phyloP scores from a whole-genome alignment of 2,797 vertebrate species.

The Momotus momota region DNA sequence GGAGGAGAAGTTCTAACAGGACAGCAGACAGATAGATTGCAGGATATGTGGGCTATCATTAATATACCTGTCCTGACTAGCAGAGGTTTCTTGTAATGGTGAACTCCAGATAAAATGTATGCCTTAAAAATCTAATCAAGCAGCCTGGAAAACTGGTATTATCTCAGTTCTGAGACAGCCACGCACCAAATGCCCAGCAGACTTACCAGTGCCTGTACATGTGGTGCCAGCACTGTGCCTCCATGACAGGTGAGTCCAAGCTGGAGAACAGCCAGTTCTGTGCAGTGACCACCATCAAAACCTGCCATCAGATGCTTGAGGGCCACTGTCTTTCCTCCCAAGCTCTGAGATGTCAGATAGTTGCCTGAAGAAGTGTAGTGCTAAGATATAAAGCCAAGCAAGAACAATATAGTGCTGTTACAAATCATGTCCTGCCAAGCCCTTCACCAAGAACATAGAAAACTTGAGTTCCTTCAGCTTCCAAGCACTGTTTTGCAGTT shows the following conservation, averaged over 20 bases:
- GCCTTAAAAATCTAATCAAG: neutral
- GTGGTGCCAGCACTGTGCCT: neutral
- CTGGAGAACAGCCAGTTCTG: neutral
- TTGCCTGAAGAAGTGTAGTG: neutral
- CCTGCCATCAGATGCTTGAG: neutral
- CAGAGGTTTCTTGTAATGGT: neutral
- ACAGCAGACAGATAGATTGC: neutral
- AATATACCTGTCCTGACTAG: neutral
- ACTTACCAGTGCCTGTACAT: neutral
- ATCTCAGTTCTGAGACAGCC: neutral
- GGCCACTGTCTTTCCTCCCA: neutral
- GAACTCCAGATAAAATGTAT: neutral
- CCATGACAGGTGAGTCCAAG: neutral
- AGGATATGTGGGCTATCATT: neutral
- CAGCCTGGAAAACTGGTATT: neutral
- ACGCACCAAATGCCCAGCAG: accelerated
- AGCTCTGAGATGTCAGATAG: neutral
- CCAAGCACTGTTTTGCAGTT: neutral
- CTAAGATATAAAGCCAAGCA: neutral
- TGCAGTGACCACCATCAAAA: neutral
- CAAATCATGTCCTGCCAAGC: neutral
- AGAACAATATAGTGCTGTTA: neutral
- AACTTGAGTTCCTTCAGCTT: neutral
- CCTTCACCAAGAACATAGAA: neutral
- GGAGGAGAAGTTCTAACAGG: neutral